Evolutionary conservation across 2,797 vertebrate genomes (phyloP), one percentile per base, ranked within the genome.

Genomic region (Phaenicophaeus curvirostris): DNA sequence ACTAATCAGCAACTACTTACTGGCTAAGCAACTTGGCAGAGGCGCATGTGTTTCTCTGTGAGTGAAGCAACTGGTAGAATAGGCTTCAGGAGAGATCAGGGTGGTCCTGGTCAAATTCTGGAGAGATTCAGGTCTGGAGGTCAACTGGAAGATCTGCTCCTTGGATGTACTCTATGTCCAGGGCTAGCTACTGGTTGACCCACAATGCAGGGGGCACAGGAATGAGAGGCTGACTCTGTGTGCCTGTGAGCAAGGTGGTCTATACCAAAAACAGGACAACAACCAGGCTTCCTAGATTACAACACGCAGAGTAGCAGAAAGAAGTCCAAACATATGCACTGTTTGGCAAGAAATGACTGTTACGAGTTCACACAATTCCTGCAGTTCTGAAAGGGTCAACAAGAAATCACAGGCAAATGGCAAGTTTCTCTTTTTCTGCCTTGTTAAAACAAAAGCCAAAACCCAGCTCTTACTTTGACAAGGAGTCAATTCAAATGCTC

Each of bases 171-270:
- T 88, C 24, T 39, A 21, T 15, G 18, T 42, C 35, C 37, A 72
- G 31, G 18, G 17, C n/a, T 74, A 77, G 18, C 33, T 42, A 7
- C 5, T 24, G 21, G 10, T 23, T 9, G 13, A 82, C 39, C 7
- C 35, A 46, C 37, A n/a, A 3, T 3, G 6, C 18, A 61, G n/a
- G 15, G 13, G 9, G 13, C 2, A 4, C 37, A 62, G 62, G 28
- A 50, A 7, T 9, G 4, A 33, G 20, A 16, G 23, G 10, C 18
- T 88, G 16, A 24, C 67, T 5, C 3, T 67, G 39, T 27, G 16
- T 20, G 9, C 13, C 54, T 28, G 7, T 35, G n/a, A 63, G 46
- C 2, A 2, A 75, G 0, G 0, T 20, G 21, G 19, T 39, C 66
- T 51, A 46, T 16, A 39, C 25, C 18, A 51, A 18, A 19, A 51